phyloP scores from a whole-genome alignment of 2,888 invertebrate species.

The Ophonus ardosiacus region DNA sequence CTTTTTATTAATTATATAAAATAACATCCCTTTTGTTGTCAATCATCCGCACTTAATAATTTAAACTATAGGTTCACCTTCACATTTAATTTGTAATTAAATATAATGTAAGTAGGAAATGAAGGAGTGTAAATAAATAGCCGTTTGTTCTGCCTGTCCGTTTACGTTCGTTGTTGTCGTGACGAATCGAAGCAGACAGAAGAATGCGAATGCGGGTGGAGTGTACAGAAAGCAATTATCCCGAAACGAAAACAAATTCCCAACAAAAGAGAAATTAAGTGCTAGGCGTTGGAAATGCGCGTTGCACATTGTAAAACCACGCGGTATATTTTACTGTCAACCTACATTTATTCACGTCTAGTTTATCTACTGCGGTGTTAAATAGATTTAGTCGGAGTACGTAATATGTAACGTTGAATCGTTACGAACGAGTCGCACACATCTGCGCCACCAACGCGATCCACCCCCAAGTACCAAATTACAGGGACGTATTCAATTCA shows the following conservation, averaged over 20 bases:
- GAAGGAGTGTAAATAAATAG: background rate
- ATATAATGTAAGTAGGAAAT: background rate
- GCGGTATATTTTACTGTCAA: conserved; percentile 64
- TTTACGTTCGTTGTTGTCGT: background rate
- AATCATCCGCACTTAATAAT: too few species aligned
- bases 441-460: conserved; percentile 69
- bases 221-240: conserved; percentile 63
- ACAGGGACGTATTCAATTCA: conserved; percentile 8
- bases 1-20: too few species aligned
- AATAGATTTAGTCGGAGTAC: conserved; percentile 63
- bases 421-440: conserved; percentile 71
- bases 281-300: conserved; percentile 48
- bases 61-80: too few species aligned
- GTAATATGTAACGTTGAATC: conserved; percentile 68
- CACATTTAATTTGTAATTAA: too few species aligned
- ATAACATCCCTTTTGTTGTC: too few species aligned
- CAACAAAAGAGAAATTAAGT: conserved; percentile 63
- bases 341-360: conserved; percentile 64
- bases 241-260: conserved; percentile 61
- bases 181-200: conserved; percentile 4
- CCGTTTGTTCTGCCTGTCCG: background rate
- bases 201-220: conserved; percentile 8
- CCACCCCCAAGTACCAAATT: background rate
- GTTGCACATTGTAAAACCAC: conserved; percentile 58
- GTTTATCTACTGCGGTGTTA: conserved; percentile 64